Conservation (phyloP, 2,113 vertebrate species). For the Ancistrus triradiatus region DNA sequence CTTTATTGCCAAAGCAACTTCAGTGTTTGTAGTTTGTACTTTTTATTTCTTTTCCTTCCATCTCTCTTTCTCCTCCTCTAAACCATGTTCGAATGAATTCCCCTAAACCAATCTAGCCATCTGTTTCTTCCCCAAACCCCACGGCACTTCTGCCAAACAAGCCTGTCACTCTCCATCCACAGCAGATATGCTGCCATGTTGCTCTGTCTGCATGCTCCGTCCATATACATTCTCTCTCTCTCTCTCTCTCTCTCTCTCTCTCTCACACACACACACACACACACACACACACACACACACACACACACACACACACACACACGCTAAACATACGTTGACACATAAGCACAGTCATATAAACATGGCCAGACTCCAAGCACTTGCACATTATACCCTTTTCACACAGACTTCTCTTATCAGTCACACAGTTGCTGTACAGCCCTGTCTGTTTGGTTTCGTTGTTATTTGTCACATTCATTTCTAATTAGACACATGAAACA, state of each 20-base stretch:
- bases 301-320: constrained; percentile 37
- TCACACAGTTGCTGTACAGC: constrained; percentile 9
- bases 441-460: background rate
- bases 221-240: no score
- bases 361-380: constrained; percentile 5
- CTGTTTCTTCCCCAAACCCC: constrained; percentile 25
- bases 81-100: constrained; percentile 38
- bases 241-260: no score
- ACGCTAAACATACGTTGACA: constrained; percentile 25
- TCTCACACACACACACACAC: constrained; percentile 28
- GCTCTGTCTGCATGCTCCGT: constrained; percentile 8
- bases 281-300: constrained; percentile 15
- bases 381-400: no score
- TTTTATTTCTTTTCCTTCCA: no score
- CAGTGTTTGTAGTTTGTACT: no score
- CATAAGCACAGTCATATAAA: background rate
- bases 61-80: background rate
- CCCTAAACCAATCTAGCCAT: constrained; percentile 39
- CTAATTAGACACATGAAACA: constrained; percentile 8
- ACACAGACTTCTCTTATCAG: background rate
- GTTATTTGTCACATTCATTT: constrained; percentile 4
- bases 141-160: constrained; percentile 23
- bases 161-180: constrained; percentile 17
- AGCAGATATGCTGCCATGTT: constrained; percentile 27
- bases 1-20: no score